Conservation (phyloP, 2,797 vertebrate genomes). For the Gambelia wislizenii region DNA sequence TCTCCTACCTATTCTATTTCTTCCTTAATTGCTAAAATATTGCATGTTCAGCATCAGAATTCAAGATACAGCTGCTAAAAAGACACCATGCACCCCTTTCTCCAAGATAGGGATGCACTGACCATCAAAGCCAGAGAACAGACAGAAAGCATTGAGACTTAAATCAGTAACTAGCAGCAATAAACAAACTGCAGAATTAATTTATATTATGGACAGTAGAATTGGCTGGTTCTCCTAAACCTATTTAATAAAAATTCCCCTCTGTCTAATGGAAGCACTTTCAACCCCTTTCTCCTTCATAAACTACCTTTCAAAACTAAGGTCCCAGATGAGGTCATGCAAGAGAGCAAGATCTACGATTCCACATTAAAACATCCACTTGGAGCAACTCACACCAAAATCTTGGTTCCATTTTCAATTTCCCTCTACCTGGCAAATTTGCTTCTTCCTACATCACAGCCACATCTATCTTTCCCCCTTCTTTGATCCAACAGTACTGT, state of each 20-base stretch:
- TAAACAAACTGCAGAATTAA: conserved; percentile 17
- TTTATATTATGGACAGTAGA: background rate
- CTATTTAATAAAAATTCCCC: background rate
- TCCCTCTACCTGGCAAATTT: background rate
- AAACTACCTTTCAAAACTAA: conserved; percentile 6
- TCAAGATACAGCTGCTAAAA: background rate
- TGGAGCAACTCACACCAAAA: background rate
- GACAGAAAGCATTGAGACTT: conserved; percentile 39
- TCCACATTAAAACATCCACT: background rate
- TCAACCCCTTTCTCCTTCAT: background rate
- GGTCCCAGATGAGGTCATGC: background rate
- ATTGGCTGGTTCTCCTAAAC: background rate
- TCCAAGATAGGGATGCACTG: conserved; percentile 24
- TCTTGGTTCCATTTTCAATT: no score
- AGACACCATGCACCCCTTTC: conserved; percentile 21
- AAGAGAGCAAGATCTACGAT: background rate
- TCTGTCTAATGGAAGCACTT: background rate
- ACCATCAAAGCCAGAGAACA: conserved; percentile 33
- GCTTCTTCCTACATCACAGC: background rate
- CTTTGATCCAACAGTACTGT: background rate
- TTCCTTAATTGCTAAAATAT: conserved; percentile 15
- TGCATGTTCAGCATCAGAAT: background rate
- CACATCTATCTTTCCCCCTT: background rate
- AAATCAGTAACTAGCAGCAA: background rate
- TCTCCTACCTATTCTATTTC: background rate